A percentile compares a stretch with the other conserved stretches of the same genome.
Conservation (phyloP, 2,113 vertebrate genomes). For the Crotophaga sulcirostris region DNA sequence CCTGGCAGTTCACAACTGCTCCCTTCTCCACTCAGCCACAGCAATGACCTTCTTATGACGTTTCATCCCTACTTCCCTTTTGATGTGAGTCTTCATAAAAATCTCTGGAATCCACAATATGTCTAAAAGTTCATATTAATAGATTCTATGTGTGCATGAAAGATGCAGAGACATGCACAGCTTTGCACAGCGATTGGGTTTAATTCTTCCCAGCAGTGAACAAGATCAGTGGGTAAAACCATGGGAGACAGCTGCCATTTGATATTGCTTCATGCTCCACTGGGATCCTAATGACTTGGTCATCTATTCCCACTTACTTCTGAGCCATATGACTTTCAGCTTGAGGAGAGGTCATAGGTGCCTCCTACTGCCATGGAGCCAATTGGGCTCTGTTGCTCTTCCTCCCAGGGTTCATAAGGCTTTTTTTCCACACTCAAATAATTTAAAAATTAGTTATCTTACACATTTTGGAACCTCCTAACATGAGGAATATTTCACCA, state of each 20-base stretch:
- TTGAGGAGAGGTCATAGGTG: not conserved
- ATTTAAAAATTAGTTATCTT: not conserved
- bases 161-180: not conserved
- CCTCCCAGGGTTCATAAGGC: not conserved
- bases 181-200: not conserved
- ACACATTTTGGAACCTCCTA: not conserved
- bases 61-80: not conserved
- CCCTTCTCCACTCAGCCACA: not conserved
- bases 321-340: not conserved
- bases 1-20: not conserved
- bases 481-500: not conserved
- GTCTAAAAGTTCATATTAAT: not conserved
- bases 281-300: not conserved
- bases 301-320: not conserved
- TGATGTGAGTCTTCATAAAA: not conserved
- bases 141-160: not conserved
- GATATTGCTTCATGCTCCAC: not conserved
- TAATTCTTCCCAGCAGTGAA: not conserved
- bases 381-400: not conserved
- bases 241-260: not conserved
- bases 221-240: not conserved
- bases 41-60: not conserved
- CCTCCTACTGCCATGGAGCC: not conserved
- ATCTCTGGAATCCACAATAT: not conserved
- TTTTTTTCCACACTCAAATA: not conserved